phyloP scores from a whole-genome alignment of 2,113 vertebrate genomes.

The Apteryx mantelli region DNA sequence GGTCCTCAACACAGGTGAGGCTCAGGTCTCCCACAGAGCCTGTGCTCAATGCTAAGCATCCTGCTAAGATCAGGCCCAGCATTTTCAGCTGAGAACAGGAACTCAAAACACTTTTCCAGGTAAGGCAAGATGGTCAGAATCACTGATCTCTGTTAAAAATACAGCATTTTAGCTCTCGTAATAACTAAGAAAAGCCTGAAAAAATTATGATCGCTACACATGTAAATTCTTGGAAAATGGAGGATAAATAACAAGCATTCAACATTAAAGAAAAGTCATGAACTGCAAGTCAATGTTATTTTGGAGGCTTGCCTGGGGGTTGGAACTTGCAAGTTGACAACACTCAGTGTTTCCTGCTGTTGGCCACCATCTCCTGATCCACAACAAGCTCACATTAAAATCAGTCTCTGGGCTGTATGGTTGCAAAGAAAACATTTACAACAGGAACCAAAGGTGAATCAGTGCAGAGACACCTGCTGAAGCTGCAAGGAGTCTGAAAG shows the following conservation, averaged over 20 bases:
- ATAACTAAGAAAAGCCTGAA: not conserved
- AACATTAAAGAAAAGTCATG: not conserved
- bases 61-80: not conserved
- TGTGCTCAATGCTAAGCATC: not conserved
- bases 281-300: not conserved
- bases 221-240: not conserved
- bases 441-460: not conserved
- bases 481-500: not conserved
- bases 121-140: not conserved
- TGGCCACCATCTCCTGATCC: not conserved
- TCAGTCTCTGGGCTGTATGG: not conserved
- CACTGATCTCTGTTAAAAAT: not conserved
- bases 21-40: not conserved
- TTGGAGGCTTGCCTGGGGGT: not conserved
- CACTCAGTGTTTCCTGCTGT: not conserved
- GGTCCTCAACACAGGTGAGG: not conserved
- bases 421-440: not conserved
- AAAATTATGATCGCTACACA: not conserved
- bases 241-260: not conserved
- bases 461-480: rapidly evolving
- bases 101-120: not conserved
- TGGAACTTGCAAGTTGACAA: not conserved
- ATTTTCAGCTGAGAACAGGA: not conserved
- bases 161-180: not conserved
- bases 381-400: not conserved